Evolutionary conservation across 2,888 invertebrate genomes (phyloP).

Genomic region (Spialia ferax): DNA sequence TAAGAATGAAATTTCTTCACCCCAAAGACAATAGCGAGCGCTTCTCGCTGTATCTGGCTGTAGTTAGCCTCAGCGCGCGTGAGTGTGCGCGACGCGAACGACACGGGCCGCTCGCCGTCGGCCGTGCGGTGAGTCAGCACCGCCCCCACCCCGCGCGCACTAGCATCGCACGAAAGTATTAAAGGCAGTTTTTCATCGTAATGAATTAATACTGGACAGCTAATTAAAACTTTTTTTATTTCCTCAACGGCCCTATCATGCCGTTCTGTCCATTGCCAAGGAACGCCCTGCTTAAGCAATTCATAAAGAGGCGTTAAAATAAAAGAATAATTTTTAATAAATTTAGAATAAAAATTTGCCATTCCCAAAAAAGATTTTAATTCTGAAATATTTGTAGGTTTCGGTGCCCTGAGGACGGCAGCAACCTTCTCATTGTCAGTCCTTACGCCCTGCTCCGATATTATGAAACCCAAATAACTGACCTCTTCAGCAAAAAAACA

Average conservation of each 20-base stretch:
- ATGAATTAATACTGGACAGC: neutral
- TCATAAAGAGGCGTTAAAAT: neutral
- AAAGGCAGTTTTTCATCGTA: neutral
- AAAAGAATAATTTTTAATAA: neutral
- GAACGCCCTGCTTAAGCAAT: neutral
- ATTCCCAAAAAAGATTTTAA: conserved; percentile 15
- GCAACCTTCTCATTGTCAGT: neutral
- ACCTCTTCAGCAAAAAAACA: conserved; percentile 10
- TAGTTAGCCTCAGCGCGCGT: neutral
- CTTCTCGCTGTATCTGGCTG: conserved; percentile 15
- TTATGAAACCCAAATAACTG: conserved; percentile 10
- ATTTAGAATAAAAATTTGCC: conserved; percentile 18
- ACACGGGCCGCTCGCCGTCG: conserved; percentile 7
- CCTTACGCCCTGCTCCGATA: neutral
- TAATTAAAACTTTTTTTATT: neutral
- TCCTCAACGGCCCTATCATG: neutral
- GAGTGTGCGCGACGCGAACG: conserved; percentile 23
- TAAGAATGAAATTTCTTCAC: conserved; percentile 7
- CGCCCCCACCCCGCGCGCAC: conserved; percentile 11
- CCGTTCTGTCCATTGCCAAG: neutral
- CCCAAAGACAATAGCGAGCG: conserved; percentile 4
- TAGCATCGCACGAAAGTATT: neutral
- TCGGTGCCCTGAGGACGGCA: neutral
- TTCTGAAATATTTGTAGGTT: conserved; percentile 13
- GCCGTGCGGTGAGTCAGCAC: conserved; percentile 3